A percentile compares a stretch with the other conserved stretches of the same genome.
Conservation (phyloP, 1,140 invertebrate genomes). For the Caenorhabditis tropicalis region DNA sequence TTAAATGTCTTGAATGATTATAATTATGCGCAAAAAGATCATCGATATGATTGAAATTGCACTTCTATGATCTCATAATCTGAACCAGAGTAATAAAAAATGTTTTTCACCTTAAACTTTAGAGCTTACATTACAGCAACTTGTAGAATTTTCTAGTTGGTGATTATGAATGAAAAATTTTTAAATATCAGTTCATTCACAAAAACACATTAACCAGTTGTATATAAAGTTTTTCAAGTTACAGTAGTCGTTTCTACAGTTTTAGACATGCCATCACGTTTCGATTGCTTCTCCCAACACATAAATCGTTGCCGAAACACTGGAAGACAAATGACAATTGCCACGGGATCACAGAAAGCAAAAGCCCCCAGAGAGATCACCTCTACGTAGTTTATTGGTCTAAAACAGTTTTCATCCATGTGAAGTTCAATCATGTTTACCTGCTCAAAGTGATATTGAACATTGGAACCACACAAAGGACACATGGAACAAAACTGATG, state of each 20-base stretch:
- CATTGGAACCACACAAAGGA: not conserved
- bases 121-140: constrained; percentile 7
- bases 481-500: not conserved
- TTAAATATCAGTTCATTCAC: too few species aligned
- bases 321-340: not conserved
- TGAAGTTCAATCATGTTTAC: not conserved
- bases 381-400: not conserved
- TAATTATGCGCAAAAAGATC: too few species aligned
- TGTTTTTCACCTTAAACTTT: too few species aligned
- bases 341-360: not conserved
- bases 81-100: too few species aligned
- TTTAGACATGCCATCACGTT: too few species aligned
- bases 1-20: too few species aligned
- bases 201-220: too few species aligned
- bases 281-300: not conserved
- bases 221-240: too few species aligned
- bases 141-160: constrained; percentile 42
- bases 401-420: not conserved
- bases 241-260: too few species aligned
- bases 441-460: not conserved
- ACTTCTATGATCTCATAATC: too few species aligned
- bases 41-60: too few species aligned
- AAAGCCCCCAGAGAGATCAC: not conserved
- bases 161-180: too few species aligned
- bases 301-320: not conserved